These are phyloP conservation scores for Hetaerina titia DNA, from an alignment of 2,888 invertebrate species.

Conservation along the genomic window DNA sequence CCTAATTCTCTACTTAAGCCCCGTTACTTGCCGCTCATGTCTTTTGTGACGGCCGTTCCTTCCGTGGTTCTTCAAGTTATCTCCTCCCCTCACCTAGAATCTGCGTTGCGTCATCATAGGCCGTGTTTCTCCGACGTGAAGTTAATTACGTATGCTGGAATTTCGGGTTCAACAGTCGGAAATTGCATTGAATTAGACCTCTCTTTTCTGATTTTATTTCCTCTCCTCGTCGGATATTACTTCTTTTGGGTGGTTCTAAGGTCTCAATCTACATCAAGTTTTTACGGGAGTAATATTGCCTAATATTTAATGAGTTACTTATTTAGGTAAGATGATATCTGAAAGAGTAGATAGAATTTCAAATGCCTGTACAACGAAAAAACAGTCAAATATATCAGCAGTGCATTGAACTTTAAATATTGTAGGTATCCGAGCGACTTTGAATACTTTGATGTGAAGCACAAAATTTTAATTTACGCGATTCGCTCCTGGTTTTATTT, in stretches of 20 bases:
- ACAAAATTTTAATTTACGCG: too few species aligned
- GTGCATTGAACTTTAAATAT: too few species aligned
- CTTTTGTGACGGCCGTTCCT: neutral
- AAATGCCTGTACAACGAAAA: too few species aligned
- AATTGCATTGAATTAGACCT: slow-evolving; percentile 30
- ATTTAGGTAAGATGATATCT: too few species aligned
- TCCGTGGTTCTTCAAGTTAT: neutral
- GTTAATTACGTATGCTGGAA: slow-evolving; percentile 29
- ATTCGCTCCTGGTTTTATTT: too few species aligned
- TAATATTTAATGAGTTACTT: too few species aligned
- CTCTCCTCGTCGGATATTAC: neutral
- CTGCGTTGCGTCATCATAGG: slow-evolving; percentile 15
- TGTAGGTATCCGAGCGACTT: too few species aligned
- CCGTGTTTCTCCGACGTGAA: slow-evolving; percentile 10
- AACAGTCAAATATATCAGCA: too few species aligned
- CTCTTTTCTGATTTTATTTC: neutral
- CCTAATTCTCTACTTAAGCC: neutral
- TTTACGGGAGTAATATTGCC: neutral
- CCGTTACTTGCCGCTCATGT: neutral
- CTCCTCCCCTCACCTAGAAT: neutral
- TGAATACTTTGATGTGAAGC: too few species aligned
- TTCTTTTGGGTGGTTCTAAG: neutral
- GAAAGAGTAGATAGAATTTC: too few species aligned
- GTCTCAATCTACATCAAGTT: neutral
- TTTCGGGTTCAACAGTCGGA: slow-evolving; percentile 50